Evolutionary conservation across 2,113 vertebrate genomes (phyloP).

Genomic region (Ptyas mucosa): DNA sequence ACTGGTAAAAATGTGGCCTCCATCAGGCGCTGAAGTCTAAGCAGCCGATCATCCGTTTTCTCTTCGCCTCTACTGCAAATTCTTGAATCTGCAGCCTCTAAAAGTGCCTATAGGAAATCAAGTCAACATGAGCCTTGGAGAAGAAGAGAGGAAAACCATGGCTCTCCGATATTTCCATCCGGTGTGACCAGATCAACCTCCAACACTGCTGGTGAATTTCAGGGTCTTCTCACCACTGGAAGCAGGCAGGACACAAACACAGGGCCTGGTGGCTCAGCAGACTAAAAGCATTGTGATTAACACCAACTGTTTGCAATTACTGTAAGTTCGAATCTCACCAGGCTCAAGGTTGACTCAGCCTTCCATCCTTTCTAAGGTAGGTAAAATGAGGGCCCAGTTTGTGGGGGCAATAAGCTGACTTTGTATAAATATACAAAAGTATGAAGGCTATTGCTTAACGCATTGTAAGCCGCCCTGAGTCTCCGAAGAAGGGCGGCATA

Average conservation of each 20-base stretch:
- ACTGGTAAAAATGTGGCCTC: background rate
- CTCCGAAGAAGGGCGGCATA: too few species aligned
- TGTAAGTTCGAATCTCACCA: too few species aligned
- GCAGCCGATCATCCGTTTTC: background rate
- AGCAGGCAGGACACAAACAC: background rate
- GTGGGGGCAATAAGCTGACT: too few species aligned
- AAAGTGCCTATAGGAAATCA: constrained; percentile 17
- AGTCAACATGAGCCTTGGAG: background rate
- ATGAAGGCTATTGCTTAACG: too few species aligned
- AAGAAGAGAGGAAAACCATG: background rate
- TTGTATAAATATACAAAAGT: too few species aligned
- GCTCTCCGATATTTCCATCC: background rate
- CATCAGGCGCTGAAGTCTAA: background rate
- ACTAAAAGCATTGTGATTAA: too few species aligned
- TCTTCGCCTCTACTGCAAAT: constrained; percentile 12
- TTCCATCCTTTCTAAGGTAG: too few species aligned
- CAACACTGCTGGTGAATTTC: background rate
- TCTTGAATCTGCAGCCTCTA: constrained; percentile 3
- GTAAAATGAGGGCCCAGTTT: too few species aligned
- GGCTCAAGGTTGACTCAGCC: too few species aligned
- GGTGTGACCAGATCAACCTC: background rate
- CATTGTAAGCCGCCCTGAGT: too few species aligned
- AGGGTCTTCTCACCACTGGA: background rate
- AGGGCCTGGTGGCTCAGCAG: too few species aligned
- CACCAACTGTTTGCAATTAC: too few species aligned